Base-by-base conservation (phyloP, 64 coral and sea anemone genomes). In the Actinia equina region DNA sequence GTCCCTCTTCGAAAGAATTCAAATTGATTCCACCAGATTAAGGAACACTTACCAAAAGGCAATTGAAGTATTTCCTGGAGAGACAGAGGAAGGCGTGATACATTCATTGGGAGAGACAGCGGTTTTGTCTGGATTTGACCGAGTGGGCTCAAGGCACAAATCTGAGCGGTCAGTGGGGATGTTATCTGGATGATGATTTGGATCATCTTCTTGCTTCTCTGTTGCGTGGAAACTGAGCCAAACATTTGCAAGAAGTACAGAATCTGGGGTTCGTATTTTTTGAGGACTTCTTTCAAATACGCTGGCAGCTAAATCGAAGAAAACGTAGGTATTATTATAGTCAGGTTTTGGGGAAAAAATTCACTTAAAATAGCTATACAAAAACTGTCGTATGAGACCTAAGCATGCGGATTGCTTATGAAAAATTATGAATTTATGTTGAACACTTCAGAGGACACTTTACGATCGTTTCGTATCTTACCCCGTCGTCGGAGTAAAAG, bases 211-310 rank as follows among this genome's bases (percentile, higher is more conserved):
- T 87, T 19, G 41, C 54, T 37, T 23, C 85, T 77, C 18, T 30
- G 46, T n/a, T 11, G 26, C 3, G 14, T 12, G 2, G 83, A 85
- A 11, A 92, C 18, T 51, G 76, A 92, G 18, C 71, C 84, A 71
- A 87, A 87, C 22, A 45, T 18, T 30, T 92, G 90, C 16, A 92
- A 20, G 2, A 61, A 67, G 44, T 92, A 87, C 85, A 60, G 65
- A 25, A 92, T 69, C 85, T 92, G 90, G 17, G 85, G 85, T 59
- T 92, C 77, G 27, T 71, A 92, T 42, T 92, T 55, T 1, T 82
- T 70, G 6, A 87, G 59, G 20, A 87, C 51, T 8, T 52, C 80
- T 43, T 45, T 83, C 77, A 77, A 83, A 18, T 76, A 6, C 61
- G 49, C 57, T 70, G 90, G 90, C 49, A 92, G 57, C 90, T 92